These are phyloP conservation scores for Diplazon laetatorius DNA, from an alignment of 2,888 invertebrate genomes.

Conservation along the genomic window DNA sequence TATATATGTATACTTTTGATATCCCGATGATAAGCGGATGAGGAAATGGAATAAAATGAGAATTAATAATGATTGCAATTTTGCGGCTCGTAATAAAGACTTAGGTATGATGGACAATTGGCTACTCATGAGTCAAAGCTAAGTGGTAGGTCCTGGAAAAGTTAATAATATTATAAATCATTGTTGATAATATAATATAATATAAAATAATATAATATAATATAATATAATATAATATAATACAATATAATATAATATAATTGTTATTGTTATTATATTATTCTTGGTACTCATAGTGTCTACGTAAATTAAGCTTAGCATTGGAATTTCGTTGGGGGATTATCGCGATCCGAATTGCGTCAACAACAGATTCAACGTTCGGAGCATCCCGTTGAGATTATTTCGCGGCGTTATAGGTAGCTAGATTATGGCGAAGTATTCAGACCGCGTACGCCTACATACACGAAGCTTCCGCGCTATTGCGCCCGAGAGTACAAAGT, in stretches of 20 bases:
- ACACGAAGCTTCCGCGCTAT: conserved; percentile 33
- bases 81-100: no score
- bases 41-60: neutral
- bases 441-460: conserved; percentile 26
- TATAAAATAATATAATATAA: no score
- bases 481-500: conserved; percentile 39
- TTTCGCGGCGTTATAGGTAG: conserved; percentile 30
- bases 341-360: conserved; percentile 19
- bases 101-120: no score
- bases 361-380: conserved; percentile 30
- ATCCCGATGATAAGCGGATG: no score
- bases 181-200: no score
- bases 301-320: neutral
- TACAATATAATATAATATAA: no score
- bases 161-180: no score
- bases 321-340: conserved; percentile 16
- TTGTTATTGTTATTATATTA: neutral
- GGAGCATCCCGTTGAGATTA: conserved; percentile 36
- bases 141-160: no score
- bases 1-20: neutral
- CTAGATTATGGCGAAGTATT: conserved; percentile 44
- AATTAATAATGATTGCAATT: neutral
- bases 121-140: no score
- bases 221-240: no score
- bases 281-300: no score